Base-by-base conservation (phyloP, 2,888 invertebrate genomes). In the Agrilus biguttatus region DNA sequence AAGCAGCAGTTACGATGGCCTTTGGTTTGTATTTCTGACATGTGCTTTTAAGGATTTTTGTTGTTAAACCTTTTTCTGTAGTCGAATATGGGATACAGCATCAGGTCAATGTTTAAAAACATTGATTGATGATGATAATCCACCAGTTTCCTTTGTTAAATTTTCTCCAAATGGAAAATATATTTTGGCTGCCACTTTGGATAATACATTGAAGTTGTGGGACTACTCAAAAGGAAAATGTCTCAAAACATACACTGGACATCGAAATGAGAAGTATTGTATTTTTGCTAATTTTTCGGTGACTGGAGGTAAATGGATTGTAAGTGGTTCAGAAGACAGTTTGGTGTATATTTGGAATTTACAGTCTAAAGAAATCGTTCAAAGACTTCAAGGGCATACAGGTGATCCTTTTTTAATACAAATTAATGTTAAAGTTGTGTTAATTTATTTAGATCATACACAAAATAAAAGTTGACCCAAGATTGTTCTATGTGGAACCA, bases 291-390 rank as follows among this genome's bases (percentile, higher is more conserved):
- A 99, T 68, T 98, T 98, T 67, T 98, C 97, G 33, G 97, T 99
- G 7, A 99, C 98, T 13, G 98, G 98, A 45, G 98, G 98, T 62
- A 98, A 99, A 89, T 98, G 98, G 98, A 99, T 98, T 62, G 97
- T 99, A 38, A 96, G 95, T 35, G 98, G 98, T n/a, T 97, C 97
- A 5, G 98, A 98, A 70, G 98, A 98, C 68, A 90, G 95, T 65
- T 78, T 91, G 74, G 93, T 99, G 1, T 98, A 97, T 64, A 95
- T 98, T 57, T 98, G 98, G 98, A 98, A 99, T 73, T 75, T 98
- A 51, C 98, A 99, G 65, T 95, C 96, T 12, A 97, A 97, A 69
- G 97, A 99, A 72, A 88, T 99, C 46, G 98, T 99, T 45, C 98
- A 98, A 69, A 90, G 92, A 68, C 71, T 98, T 48, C 85, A 89